Evolutionary conservation across 2,797 vertebrate genomes (phyloP).

Genomic region (Sebastes baramenuke): DNA sequence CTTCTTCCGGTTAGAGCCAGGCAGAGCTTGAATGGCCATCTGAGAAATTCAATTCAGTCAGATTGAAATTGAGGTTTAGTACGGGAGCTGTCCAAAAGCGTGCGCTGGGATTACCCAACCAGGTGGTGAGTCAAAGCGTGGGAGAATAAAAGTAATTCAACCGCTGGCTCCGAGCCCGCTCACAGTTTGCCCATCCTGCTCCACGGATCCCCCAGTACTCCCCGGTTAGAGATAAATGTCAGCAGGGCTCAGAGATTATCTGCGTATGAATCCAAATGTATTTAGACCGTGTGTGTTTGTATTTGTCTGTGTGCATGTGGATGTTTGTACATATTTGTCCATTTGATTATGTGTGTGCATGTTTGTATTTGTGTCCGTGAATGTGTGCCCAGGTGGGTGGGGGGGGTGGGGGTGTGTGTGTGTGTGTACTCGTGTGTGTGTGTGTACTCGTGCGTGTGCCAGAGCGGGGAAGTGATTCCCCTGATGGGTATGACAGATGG

Average conservation of each 20-base stretch:
- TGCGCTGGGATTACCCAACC: constrained; percentile 54
- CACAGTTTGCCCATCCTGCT: constrained; percentile 2
- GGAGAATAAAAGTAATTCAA: constrained; percentile 49
- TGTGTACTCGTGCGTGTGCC: not conserved
- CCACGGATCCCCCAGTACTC: not conserved
- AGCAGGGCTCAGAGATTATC: constrained; percentile 36
- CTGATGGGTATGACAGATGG: constrained; percentile 58
- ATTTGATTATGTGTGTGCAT: constrained; percentile 16
- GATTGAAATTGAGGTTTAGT: constrained; percentile 49
- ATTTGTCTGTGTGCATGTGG: not conserved
- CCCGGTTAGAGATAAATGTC: constrained; percentile 29
- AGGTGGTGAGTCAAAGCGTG: constrained; percentile 61
- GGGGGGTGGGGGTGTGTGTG: not conserved
- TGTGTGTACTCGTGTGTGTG: not conserved
- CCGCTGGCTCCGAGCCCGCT: constrained; percentile 39
- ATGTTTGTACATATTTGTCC: constrained; percentile 41
- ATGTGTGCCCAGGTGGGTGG: not conserved
- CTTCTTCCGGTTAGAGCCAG: not conserved
- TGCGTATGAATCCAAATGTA: not conserved
- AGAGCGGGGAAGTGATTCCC: constrained; percentile 36
- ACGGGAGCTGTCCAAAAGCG: constrained; percentile 20
- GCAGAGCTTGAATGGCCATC: constrained; percentile 35
- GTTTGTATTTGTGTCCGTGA: constrained; percentile 4
- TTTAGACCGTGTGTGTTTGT: not conserved
- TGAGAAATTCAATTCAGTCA: constrained; percentile 59